These are phyloP conservation scores for Sebastes paucispinis DNA, from an alignment of 2,797 vertebrate genomes.

Conservation along the genomic window DNA sequence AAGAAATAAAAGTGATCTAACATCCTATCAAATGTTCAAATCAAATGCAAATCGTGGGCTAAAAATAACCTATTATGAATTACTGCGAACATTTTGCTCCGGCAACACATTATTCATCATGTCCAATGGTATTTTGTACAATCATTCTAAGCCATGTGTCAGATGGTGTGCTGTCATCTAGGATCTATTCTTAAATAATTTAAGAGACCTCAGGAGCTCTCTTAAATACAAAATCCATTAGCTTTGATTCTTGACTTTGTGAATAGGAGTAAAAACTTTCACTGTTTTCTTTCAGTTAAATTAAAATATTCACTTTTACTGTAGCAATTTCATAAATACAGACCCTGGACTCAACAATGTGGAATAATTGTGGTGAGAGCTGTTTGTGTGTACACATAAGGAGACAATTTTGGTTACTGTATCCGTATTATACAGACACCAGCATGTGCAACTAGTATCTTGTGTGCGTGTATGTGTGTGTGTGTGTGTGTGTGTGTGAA, in stretches of 20 bases:
- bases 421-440: neutral
- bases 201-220: neutral
- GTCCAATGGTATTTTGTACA: neutral
- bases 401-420: no score
- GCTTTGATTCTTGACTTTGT: neutral
- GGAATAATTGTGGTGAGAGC: neutral
- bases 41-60: neutral
- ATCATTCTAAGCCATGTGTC: neutral
- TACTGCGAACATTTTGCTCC: neutral
- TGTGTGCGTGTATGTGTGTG: constrained; percentile 33
- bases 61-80: neutral
- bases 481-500: neutral
- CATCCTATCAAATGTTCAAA: neutral
- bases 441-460: neutral
- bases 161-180: neutral
- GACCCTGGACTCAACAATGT: neutral
- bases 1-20: neutral
- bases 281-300: neutral
- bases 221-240: neutral
- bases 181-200: neutral
- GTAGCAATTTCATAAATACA: neutral
- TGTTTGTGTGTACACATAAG: neutral
- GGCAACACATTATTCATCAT: neutral
- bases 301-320: neutral
- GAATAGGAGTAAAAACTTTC: neutral